These are phyloP conservation scores for Benthosema pterotum DNA, from an alignment of 2,797 vertebrate species.

Conservation along the genomic window DNA sequence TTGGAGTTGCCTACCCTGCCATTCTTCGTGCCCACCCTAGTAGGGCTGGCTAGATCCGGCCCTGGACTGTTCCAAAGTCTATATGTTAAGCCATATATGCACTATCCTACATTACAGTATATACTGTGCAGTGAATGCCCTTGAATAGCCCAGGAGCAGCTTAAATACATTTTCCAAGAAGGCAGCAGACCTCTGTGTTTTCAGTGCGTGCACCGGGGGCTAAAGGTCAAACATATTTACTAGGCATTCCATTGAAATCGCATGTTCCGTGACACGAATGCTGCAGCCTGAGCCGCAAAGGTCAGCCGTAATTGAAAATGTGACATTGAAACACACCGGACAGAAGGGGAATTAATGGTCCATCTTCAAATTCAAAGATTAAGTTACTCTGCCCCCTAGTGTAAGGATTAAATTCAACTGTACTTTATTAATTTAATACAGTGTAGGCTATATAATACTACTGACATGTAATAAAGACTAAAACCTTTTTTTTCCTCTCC, in stretches of 20 bases:
- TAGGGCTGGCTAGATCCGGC: too few relatives aligned
- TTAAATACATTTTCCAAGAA: conserved; percentile 5
- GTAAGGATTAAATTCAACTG: conserved; percentile 1
- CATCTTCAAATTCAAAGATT: conserved; percentile 1
- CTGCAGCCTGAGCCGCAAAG: conserved; percentile 51
- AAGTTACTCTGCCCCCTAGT: conserved; percentile 53
- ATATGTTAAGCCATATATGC: too few relatives aligned
- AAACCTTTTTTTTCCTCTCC: too few relatives aligned
- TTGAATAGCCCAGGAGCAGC: too few relatives aligned
- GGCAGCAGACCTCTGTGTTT: conserved; percentile 13
- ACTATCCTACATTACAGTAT: too few relatives aligned
- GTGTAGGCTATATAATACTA: too few relatives aligned
- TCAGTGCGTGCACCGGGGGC: conserved; percentile 12
- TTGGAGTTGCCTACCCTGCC: too few relatives aligned
- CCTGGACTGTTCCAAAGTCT: too few relatives aligned
- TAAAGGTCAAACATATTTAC: conserved; percentile 56
- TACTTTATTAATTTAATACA: not conserved
- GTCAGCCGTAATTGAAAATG: conserved; percentile 65
- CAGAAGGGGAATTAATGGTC: conserved; percentile 27
- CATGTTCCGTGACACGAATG: conserved; percentile 55
- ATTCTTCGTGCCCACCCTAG: too few relatives aligned
- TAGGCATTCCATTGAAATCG: conserved; percentile 50
- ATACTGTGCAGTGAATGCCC: not conserved
- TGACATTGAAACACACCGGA: conserved; percentile 59
- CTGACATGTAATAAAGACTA: too few relatives aligned